Conservation (phyloP, 2,113 vertebrate species). For the Rana temporaria region DNA sequence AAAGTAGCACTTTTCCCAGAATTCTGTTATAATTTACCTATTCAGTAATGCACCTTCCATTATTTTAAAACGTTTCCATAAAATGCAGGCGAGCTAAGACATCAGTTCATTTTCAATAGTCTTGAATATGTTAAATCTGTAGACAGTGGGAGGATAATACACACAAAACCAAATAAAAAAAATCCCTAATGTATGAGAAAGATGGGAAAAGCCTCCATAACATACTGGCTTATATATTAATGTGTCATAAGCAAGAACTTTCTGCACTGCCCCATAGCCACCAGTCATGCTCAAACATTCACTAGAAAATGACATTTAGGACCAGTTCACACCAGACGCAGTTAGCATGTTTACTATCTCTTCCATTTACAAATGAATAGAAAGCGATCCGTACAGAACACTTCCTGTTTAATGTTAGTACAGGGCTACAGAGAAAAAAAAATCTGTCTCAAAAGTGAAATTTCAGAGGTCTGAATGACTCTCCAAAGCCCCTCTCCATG, state of each 20-base stretch:
- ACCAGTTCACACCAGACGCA: too few species aligned
- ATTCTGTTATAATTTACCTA: conserved; percentile 48
- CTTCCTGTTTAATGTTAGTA: too few species aligned
- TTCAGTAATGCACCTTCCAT: conserved; percentile 45
- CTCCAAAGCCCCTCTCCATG: too few species aligned
- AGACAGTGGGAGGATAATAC: conserved; percentile 33
- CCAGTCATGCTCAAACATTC: too few species aligned
- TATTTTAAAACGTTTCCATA: conserved; percentile 53
- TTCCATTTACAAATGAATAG: too few species aligned
- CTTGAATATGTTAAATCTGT: conserved; percentile 16
- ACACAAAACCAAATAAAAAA: conserved; percentile 13
- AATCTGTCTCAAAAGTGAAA: too few species aligned
- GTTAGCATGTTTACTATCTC: too few species aligned
- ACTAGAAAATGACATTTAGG: too few species aligned
- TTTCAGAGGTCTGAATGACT: too few species aligned
- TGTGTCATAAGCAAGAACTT: not conserved
- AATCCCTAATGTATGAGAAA: not conserved
- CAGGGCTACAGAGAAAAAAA: too few species aligned
- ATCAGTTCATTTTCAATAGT: conserved; percentile 15
- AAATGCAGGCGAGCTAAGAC: conserved; percentile 30
- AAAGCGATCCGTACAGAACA: too few species aligned
- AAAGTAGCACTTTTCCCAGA: conserved; percentile 39
- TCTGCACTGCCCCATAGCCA: not conserved
- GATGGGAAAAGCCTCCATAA: not conserved
- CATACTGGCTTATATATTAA: not conserved